Evolutionary conservation across 2,113 vertebrate genomes (phyloP).

Genomic region (Orcinus orca): DNA sequence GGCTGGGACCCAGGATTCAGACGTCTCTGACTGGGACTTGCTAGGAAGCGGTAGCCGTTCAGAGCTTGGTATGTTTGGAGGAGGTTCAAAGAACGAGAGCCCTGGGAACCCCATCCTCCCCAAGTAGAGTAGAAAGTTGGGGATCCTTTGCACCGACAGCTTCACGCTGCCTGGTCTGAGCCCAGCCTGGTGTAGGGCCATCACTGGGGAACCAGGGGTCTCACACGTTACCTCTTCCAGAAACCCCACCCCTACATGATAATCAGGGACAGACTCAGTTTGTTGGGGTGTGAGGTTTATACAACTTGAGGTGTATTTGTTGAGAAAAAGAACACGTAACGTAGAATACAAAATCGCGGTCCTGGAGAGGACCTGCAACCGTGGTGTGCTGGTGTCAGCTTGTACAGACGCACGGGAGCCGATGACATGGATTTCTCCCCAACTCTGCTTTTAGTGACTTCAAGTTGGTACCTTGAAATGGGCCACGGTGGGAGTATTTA

Average conservation of each 20-base stretch:
- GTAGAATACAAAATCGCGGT: neutral
- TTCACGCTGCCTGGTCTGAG: neutral
- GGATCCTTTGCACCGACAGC: neutral
- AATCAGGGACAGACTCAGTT: neutral
- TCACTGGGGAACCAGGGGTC: neutral
- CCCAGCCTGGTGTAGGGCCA: neutral
- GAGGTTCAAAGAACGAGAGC: neutral
- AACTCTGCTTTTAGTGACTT: neutral
- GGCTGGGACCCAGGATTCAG: neutral
- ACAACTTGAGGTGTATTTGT: neutral
- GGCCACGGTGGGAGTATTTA: neutral
- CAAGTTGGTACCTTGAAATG: neutral
- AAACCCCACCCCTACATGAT: neutral
- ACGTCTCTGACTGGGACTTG: neutral
- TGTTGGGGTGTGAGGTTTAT: neutral
- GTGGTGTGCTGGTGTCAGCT: fast-evolving
- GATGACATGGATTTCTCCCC: neutral
- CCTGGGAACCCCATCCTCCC: neutral
- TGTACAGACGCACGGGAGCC: fast-evolving
- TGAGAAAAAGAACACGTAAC: neutral
- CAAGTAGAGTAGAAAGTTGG: neutral
- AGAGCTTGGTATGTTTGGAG: neutral
- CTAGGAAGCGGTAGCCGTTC: neutral
- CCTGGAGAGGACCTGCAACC: neutral
- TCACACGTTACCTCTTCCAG: neutral